Evolutionary conservation across 1,140 invertebrate genomes (phyloP), one percentile per base, ranked within the genome.

Genomic region (Bombyx mori): DNA sequence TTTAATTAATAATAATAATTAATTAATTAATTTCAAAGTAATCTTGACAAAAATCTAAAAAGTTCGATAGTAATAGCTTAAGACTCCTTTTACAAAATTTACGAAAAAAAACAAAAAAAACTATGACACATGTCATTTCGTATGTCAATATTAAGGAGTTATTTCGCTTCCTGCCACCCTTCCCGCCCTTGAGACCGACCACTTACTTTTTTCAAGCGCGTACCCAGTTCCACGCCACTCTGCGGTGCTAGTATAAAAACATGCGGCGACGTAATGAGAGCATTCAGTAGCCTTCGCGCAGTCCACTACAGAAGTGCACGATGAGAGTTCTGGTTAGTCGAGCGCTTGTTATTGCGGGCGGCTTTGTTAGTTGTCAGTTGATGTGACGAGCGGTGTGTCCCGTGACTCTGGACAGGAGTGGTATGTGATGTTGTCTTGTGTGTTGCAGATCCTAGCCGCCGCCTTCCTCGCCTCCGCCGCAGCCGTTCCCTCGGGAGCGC

Each of bases 251-350:
- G 68, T 86, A 86, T 86, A 86, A 85, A 86, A 79, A 75, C 70
- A 56, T 44, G 42, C 67, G 65, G 56, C 72, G 57, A 65, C 83
- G 66, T 76, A 84, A 79, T 74, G 72, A 81, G 77, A 79, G 74
- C 82, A 86, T 68, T 83, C 83, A 86, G 82, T 86, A 86, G 83
- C 83, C 71, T 73, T 77, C 82, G 83, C 73, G 83, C 82, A 86
- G 83, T 86, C 83, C 83, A 79, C 70, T 60, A 81, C 74, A 79
- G 83, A 87, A 87, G 80, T 87, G 79, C 83, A 87, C 70, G 82
- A 86, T 86, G 83, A 85, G 83, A 86, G 69, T 86, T 81, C 83
- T 86, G 83, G 83, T 85, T 68, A 81, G 83, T 83, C 76, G 50
- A 58, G 48, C 12, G 12, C 12, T 18, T 18, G 12, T 18, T 18